Base-by-base conservation (phyloP, 2,888 invertebrate genomes). In the Sthenelais limicola region DNA sequence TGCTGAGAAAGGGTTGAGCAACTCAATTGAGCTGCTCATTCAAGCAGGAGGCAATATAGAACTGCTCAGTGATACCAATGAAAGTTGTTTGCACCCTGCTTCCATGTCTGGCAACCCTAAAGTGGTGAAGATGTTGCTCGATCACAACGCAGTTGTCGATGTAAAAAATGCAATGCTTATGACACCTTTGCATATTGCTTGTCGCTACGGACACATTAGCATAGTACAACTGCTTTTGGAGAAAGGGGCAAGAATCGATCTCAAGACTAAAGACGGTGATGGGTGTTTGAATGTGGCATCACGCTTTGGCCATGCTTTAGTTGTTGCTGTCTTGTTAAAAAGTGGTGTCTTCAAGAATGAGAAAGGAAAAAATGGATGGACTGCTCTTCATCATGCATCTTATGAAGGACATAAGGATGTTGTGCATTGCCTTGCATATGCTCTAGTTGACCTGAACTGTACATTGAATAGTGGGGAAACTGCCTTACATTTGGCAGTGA, bases 41-140 rank as follows among this genome's bases (percentile, higher is more conserved):
- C 67, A 66, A 18, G 43, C 21, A 24, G 74, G 72, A 3, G 70
- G 56, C n/a, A 67, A 73, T 51, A 56, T 56, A 26, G 58, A 32
- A 15, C 21, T 33, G 21, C 18, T 48, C 26, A 69, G 58, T 33
- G 24, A 35, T 1, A 49, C 74, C 18, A 69, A 66, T 4, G 76
- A 76, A 28, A 84, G 82, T 32, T 84, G 84, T 1, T 75, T 87
- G 33, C 87, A 87, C 77, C 84, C 85, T 83, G 87, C 86, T 15
- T 81, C 83, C 18, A 83, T 84, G 73, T 70, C 84, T 56, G 83
- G 81, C 4, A 80, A 84, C 56, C 80, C 81, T 26, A 83, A 85
- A 56, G 74, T 84, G 49, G 84, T 85, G 3, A 81, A 82, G 58
- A 72, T 84, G 5, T 76, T 86, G 21, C 67, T 85, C 1, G 26